A percentile compares a stretch with the other conserved stretches of the same genome.
These are phyloP conservation scores for Misgurnus anguillicaudatus DNA, from an alignment of 2,113 vertebrate species.

Conservation along the genomic window DNA sequence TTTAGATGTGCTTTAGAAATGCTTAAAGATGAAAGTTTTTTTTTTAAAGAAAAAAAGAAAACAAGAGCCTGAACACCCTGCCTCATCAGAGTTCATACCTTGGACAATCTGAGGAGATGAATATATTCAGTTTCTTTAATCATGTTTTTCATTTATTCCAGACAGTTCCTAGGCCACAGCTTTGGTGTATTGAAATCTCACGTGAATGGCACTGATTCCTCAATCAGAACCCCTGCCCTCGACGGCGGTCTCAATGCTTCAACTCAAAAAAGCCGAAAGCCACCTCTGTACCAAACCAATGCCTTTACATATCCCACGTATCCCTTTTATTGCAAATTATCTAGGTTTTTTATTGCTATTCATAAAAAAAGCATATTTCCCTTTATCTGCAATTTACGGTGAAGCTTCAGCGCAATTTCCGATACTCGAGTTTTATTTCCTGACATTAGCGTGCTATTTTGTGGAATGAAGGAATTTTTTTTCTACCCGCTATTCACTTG, in stretches of 20 bases:
- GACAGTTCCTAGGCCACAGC: slow-evolving; percentile 23
- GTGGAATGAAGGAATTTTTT: slow-evolving; percentile 55
- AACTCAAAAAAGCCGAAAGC: slow-evolving; percentile 51
- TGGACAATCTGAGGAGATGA: slow-evolving; percentile 20
- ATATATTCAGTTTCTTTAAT: slow-evolving; percentile 7
- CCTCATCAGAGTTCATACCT: slow-evolving; percentile 21
- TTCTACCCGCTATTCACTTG: slow-evolving; percentile 63
- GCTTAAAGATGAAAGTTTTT: neutral
- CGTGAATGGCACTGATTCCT: slow-evolving; percentile 52
- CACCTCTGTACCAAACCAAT: slow-evolving; percentile 64
- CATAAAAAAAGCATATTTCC: slow-evolving; percentile 70
- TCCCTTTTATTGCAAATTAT: slow-evolving; percentile 75
- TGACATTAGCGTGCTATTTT: slow-evolving; percentile 80
- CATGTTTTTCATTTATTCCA: slow-evolving; percentile 30
- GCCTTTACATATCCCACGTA: slow-evolving; percentile 64
- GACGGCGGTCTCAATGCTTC: slow-evolving; percentile 6
- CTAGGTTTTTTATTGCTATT: slow-evolving; percentile 71
- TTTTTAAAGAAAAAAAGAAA: slow-evolving; percentile 11
- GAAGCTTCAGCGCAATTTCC: slow-evolving; percentile 76
- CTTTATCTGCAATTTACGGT: slow-evolving; percentile 68
- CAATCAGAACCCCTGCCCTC: slow-evolving; percentile 30
- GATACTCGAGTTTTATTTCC: slow-evolving; percentile 75
- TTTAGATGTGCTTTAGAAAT: neutral
- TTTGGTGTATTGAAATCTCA: slow-evolving; percentile 36
- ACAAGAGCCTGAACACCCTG: neutral